A percentile compares a stretch with the other conserved stretches of the same genome.
Conservation (phyloP, 2,113 vertebrate genomes). For the Sakesphorus luctuosus region DNA sequence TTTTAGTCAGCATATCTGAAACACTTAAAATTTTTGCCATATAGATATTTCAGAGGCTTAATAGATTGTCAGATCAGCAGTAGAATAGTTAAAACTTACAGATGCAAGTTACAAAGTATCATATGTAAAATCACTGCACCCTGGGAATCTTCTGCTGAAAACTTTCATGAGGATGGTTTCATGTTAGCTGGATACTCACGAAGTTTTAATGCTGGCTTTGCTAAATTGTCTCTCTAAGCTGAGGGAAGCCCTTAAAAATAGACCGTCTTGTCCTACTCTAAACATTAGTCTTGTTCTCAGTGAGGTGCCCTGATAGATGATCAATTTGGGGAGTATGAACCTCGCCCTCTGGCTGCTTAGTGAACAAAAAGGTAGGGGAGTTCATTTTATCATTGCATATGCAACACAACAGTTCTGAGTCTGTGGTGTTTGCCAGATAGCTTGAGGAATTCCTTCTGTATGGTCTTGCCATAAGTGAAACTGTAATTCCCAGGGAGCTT, state of each 20-base stretch:
- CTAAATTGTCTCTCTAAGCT: neutral
- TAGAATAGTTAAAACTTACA: neutral
- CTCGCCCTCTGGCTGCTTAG: neutral
- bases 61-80: neutral
- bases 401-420: neutral
- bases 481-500: accelerated
- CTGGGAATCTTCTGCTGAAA: neutral
- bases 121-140: neutral
- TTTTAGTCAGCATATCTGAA: neutral
- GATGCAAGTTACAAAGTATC: neutral
- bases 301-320: neutral
- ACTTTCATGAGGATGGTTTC: neutral
- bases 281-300: neutral
- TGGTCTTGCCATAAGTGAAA: neutral
- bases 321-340: neutral
- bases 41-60: neutral
- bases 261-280: neutral
- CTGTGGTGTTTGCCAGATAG: neutral
- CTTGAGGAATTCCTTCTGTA: neutral
- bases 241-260: neutral
- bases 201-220: neutral
- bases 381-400: neutral
- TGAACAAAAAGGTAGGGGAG: neutral
- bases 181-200: neutral
- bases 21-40: neutral